Percentiles rank a stretch among this genome's conserved stretches.
Conservation (phyloP, 2,797 vertebrate genomes). For the Lemur catta region DNA sequence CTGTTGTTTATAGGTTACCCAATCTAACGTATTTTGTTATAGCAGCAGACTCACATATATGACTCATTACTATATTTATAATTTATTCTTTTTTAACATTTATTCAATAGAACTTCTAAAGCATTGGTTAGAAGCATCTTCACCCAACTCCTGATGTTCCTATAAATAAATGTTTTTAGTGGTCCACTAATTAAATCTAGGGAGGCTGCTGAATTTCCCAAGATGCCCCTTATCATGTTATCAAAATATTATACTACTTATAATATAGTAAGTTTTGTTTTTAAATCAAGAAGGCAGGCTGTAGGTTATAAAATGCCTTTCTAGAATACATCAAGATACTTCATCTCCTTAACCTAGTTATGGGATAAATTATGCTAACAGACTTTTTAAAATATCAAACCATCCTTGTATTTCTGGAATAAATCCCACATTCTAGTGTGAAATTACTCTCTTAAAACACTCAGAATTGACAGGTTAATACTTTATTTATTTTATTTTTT, state of each 20-base stretch:
- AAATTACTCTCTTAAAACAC: slow-evolving; percentile 27
- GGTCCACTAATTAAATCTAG: not conserved
- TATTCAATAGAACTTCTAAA: slow-evolving; percentile 12
- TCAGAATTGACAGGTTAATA: not conserved
- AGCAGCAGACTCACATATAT: not conserved
- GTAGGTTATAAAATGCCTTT: not conserved
- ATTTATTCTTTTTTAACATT: not conserved
- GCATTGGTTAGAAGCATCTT: not conserved
- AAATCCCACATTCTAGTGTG: not conserved
- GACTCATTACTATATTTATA: not conserved
- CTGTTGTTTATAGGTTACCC: not conserved
- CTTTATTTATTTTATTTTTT: not conserved
- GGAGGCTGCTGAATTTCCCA: not conserved
- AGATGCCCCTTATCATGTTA: not conserved
- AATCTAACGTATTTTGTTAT: not conserved
- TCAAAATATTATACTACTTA: not conserved
- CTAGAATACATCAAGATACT: not conserved
- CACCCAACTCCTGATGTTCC: not conserved
- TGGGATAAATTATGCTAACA: not conserved
- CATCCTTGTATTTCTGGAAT: slow-evolving; percentile 26
- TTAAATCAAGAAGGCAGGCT: not conserved
- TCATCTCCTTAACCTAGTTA: not conserved
- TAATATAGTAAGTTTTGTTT: not conserved
- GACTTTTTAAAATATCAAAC: slow-evolving; percentile 21
- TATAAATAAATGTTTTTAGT: not conserved